These are phyloP conservation scores for Gavialis gangeticus DNA, from an alignment of 2,113 vertebrate genomes.

Conservation along the genomic window DNA sequence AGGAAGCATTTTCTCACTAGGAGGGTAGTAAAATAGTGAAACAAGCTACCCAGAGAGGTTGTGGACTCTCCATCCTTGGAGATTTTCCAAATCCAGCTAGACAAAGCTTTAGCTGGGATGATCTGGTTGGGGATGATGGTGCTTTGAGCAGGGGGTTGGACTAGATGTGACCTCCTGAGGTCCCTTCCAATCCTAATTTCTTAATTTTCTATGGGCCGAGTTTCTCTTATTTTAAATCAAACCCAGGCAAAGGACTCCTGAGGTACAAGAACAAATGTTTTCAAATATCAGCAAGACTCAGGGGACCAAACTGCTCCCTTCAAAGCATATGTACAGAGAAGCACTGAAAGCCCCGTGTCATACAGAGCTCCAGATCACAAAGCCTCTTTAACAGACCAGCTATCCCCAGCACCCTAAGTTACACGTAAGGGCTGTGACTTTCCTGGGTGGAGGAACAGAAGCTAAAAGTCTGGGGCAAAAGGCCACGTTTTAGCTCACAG, in stretches of 20 bases:
- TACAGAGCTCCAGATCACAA: not conserved
- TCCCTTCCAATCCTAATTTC: too few species aligned
- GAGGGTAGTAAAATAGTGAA: too few species aligned
- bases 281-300: not conserved
- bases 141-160: too few species aligned
- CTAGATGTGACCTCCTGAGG: too few species aligned
- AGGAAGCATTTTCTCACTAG: too few species aligned
- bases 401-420: not conserved
- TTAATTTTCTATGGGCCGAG: not conserved
- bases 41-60: too few species aligned
- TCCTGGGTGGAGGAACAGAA: slow-evolving; percentile 5
- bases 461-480: slow-evolving; percentile 45
- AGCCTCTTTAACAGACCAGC: not conserved
- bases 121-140: too few species aligned
- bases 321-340: not conserved
- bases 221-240: not conserved
- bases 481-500: slow-evolving; percentile 35
- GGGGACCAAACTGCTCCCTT: not conserved
- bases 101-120: too few species aligned
- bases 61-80: too few species aligned
- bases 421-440: not conserved
- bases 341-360: not conserved
- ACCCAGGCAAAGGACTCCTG: not conserved
- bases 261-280: not conserved
- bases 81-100: too few species aligned